A percentile compares a stretch with the other conserved stretches of the same genome.
These are phyloP conservation scores for Micropoecilia bifurca DNA, from an alignment of 2,797 vertebrate genomes.

Conservation along the genomic window DNA sequence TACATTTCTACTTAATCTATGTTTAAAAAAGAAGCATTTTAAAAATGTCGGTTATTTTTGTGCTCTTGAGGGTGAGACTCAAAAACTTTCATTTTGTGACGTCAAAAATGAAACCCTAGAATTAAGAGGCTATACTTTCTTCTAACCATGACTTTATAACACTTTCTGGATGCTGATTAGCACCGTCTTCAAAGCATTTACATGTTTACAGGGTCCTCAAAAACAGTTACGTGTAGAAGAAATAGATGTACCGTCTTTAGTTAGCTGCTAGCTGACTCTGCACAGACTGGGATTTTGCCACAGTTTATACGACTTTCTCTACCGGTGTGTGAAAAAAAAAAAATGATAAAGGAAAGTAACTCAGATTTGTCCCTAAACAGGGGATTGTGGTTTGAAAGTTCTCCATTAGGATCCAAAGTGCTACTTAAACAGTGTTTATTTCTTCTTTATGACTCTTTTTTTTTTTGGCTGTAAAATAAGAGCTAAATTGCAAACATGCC, in stretches of 20 bases:
- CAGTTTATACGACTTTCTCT: background rate
- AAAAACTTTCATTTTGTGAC: background rate
- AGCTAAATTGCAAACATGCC: background rate
- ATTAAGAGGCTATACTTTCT: background rate
- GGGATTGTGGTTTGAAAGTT: background rate
- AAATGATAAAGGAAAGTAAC: background rate
- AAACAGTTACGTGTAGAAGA: background rate
- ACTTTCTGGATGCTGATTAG: background rate
- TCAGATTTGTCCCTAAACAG: background rate
- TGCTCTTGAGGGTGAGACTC: background rate
- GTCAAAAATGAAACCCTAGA: background rate
- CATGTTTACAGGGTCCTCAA: background rate
- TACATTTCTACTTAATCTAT: background rate
- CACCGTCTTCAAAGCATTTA: background rate
- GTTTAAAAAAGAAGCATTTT: background rate
- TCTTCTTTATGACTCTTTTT: background rate
- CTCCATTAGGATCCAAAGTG: background rate
- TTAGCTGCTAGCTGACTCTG: background rate
- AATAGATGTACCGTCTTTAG: background rate
- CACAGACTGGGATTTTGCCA: background rate
- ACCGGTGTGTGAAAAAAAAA: background rate
- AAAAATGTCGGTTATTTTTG: background rate
- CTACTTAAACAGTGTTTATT: background rate
- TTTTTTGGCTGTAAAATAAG: background rate
- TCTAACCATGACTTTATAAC: background rate